Evolutionary conservation across 2,797 vertebrate species (phyloP), one percentile per base, ranked within the genome.

Genomic region (Triplophysa bombifrons): DNA sequence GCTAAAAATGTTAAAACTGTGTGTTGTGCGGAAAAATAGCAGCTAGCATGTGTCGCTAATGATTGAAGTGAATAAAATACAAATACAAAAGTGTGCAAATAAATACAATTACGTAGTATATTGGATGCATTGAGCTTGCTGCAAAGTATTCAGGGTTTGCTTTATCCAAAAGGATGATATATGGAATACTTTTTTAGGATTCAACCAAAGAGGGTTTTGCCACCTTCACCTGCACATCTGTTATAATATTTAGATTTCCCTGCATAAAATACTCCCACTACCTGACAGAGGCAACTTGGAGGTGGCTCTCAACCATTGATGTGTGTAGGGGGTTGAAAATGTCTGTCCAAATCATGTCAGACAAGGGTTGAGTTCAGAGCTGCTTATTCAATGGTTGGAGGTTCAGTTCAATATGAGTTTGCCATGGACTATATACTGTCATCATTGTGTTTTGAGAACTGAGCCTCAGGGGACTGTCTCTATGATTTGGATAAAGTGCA

Each of bases 401-500:
- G 58, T 61, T 30, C 14, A 61, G 25, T 2, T 34, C 34, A n/a
- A 34, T 41, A 41, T 17, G 7, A 17, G 17, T n/a, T n/a, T 10
- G 63, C 19, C 3, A 1, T 65, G 34, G 9, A 12, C 14, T 34
- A 34, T 5, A 61, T 5, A 20, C 34, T 38, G 25, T 14, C 55
- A 78, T n/a, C 46, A n/a, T 63, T 71, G 44, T 71, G 20, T 3
- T 71, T 38, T 71, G 70, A 66, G 13, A 2, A 65, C 12, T 74
- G 76, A 63, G 27, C 27, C 76, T 44, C 3, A 3, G n/a, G 56
- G 46, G 69, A 72, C 46, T 78, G 76, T 78, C 68, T 70, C 13
- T 70, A 17, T 61, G 75, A 77, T 77, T 30, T 80, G 60, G 77
- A 73, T 65, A 73, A 80, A 80, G 77, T 56, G 34, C 69, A 80